Evolutionary conservation across 2,797 vertebrate species (phyloP).

Genomic region (Lates japonicus): DNA sequence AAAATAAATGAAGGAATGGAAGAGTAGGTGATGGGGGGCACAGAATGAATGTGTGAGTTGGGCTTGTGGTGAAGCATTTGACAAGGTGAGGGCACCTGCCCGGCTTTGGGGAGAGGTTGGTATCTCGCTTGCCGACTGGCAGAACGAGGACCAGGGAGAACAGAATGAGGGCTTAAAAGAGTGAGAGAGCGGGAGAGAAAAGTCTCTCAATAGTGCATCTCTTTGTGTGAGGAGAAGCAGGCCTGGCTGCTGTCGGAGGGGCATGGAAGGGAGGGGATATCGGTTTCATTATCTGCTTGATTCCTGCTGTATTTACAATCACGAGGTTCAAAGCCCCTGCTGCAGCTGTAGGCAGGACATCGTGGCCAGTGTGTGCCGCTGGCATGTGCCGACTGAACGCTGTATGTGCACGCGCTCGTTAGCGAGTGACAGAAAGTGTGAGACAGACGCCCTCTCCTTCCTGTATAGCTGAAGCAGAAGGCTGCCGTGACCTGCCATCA

Average conservation of each 20-base stretch:
- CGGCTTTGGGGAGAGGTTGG: conserved; percentile 87
- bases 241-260: conserved; percentile 71
- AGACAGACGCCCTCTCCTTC: conserved; percentile 47
- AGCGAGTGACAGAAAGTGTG: conserved; percentile 51
- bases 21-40: conserved; percentile 63
- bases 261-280: conserved; percentile 71
- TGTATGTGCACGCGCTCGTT: conserved; percentile 53
- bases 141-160: conserved; percentile 81
- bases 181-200: conserved; percentile 58
- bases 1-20: conserved; percentile 60
- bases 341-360: conserved; percentile 70
- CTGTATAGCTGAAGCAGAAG: conserved; percentile 38
- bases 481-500: conserved; percentile 33
- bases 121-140: conserved; percentile 84
- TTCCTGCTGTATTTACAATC: conserved; percentile 80
- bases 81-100: conserved; percentile 88
- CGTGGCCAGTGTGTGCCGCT: conserved; percentile 57
- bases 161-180: conserved; percentile 82
- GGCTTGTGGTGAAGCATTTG: conserved; percentile 83
- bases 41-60: conserved; percentile 75
- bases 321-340: conserved; percentile 74
- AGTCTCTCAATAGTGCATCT: conserved; percentile 85
- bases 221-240: conserved; percentile 79
- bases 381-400: conserved; percentile 70
- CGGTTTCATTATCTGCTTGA: conserved; percentile 82